Evolutionary conservation across 2,888 invertebrate species (phyloP), one percentile per base, ranked within the genome.

Genomic region (Monopis laevigella): DNA sequence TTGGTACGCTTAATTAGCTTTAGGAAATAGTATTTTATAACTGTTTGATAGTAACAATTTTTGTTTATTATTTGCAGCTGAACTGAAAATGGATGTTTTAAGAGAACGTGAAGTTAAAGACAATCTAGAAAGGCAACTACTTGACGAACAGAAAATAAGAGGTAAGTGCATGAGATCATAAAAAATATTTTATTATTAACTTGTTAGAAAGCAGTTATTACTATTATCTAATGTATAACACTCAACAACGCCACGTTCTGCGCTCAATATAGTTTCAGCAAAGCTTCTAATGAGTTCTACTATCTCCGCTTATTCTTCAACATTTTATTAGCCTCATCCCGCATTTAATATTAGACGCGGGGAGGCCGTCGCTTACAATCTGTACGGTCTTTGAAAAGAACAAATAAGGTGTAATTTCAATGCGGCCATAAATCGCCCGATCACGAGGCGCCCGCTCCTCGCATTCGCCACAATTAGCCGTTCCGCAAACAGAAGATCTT

Each of bases 31-130:
- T n/a, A n/a, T n/a, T n/a, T n/a, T n/a, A n/a, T n/a, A n/a, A n/a
- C n/a, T n/a, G n/a, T n/a, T n/a, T n/a, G n/a, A n/a, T n/a, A n/a
- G n/a, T n/a, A n/a, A n/a, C n/a, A n/a, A n/a, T n/a, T n/a, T 28
- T 19, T 40, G 46, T 50, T 48, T 51, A 56, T 55, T 74, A 78
- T 66, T 87, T 88, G 42, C 87, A 97, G 97, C 96, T 65, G 96
- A 97, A 82, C 83, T 97, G 55, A 96, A 96, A 82, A 94, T 96
- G 93, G 96, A 96, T 75, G 89, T 96, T 47, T 82, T 96, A 51
- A 85, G 95, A 59, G 96, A 97, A 80, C 83, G 95, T 59, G 96
- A 96, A 83, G 89, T 93, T 46, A 92, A 96, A 81, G 96, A 96
- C 80, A 94, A 91, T 62, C 75, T 96, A 61, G 96, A 97, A 80